A percentile compares a stretch with the other conserved stretches of the same genome.
phyloP scores from a whole-genome alignment of 2,888 invertebrate species.

The Apoderus coryli region DNA sequence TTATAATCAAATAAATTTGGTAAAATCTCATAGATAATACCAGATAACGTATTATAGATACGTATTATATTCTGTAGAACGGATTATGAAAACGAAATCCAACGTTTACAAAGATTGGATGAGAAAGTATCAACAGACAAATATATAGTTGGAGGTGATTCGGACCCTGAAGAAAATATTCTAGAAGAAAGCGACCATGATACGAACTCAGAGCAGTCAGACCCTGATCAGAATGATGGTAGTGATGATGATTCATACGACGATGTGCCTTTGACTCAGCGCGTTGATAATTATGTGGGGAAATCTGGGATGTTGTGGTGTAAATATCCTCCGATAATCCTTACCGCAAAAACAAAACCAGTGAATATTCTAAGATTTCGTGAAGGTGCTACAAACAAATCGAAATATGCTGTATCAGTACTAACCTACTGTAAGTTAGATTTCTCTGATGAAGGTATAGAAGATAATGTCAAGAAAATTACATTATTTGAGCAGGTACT shows the following conservation, averaged over 20 bases:
- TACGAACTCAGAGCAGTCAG: slow-evolving; percentile 9
- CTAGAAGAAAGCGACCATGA: slow-evolving; percentile 10
- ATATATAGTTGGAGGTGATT: slow-evolving; percentile 9
- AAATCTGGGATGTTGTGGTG: too few relatives aligned
- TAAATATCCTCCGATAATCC: too few relatives aligned
- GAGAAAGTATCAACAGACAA: slow-evolving; percentile 7
- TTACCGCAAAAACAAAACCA: too few relatives aligned
- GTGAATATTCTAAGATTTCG: too few relatives aligned
- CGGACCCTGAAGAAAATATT: slow-evolving; percentile 8
- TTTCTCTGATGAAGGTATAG: too few relatives aligned
- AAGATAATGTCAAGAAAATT: too few relatives aligned
- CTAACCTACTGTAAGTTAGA: too few relatives aligned
- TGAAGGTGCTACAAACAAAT: too few relatives aligned
- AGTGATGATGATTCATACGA: slow-evolving; percentile 8
- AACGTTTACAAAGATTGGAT: slow-evolving; percentile 8
- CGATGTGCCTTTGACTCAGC: slow-evolving; percentile 8
- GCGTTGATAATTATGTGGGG: slow-evolving; percentile 9
- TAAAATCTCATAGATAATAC: too few relatives aligned
- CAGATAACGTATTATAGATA: slow-evolving; percentile 8
- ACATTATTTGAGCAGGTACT: too few relatives aligned
- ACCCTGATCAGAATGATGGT: slow-evolving; percentile 8
- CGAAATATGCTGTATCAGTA: too few relatives aligned
- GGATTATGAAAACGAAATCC: too few relatives aligned
- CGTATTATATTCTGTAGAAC: slow-evolving; percentile 7
- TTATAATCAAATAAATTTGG: slow-evolving; percentile 5